These are phyloP conservation scores for Phodopus roborovskii DNA, from an alignment of 2,113 vertebrate species.

Conservation along the genomic window DNA sequence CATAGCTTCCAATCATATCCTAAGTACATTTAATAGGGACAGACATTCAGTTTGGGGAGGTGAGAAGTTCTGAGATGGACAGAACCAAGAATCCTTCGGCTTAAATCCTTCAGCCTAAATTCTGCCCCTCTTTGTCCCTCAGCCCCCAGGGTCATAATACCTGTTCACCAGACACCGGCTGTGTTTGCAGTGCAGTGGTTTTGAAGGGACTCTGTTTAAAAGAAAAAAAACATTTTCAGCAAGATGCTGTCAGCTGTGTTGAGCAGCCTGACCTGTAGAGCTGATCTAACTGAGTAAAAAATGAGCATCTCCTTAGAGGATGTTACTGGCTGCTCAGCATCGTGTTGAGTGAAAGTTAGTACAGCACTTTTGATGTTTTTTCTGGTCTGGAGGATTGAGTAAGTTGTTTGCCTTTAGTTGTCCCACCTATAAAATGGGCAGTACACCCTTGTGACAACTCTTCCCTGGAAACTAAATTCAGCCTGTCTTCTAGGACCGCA, in stretches of 20 bases:
- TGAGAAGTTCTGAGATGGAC: background rate
- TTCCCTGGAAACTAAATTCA: background rate
- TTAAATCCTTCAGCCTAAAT: background rate
- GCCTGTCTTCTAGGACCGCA: background rate
- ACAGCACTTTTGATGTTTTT: background rate
- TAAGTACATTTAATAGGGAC: background rate
- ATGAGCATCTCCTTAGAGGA: background rate
- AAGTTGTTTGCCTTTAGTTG: background rate
- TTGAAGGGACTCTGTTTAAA: background rate
- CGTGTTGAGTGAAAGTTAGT: background rate
- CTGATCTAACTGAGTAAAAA: background rate
- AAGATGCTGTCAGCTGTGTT: background rate
- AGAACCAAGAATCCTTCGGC: background rate
- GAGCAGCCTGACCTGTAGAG: background rate
- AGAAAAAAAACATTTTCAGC: background rate
- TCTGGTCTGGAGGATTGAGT: background rate
- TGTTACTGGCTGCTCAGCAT: background rate
- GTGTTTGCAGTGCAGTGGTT: background rate
- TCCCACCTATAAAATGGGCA: background rate
- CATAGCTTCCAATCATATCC: background rate
- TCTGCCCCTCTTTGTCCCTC: background rate
- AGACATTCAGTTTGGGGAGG: background rate
- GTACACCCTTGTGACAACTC: background rate
- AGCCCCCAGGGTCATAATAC: background rate
- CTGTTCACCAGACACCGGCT: background rate